Evolutionary conservation across 1,140 invertebrate genomes (phyloP), one percentile per base, ranked within the genome.

Genomic region (Muscidifurax raptorellus): DNA sequence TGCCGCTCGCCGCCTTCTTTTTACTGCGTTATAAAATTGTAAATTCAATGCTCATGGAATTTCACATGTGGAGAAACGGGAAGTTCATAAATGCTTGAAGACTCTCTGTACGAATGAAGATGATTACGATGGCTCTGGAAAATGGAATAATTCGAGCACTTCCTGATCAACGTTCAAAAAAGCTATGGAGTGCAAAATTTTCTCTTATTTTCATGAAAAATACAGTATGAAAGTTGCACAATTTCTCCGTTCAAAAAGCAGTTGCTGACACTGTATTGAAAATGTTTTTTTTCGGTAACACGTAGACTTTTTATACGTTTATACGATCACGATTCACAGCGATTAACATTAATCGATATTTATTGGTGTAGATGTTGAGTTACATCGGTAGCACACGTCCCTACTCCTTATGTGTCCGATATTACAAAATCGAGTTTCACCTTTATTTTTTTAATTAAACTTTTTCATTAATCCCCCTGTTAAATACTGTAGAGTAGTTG

Each of bases 401-500:
- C 47, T 83, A 30, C 25, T 78, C 72, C 28, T 86, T 15, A 75
- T 77, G 28, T 32, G 52, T 9, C 30, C 47, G 13, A 75, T 22
- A 47, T 79, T 80, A 77, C 52, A 77, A 81, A 81, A 85, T 36
- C 28, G 74, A 79, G n/a, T 67, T 79, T 66, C 30, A 27, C 79
- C 76, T 30, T 75, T 47, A 44, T 40, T n/a, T 74, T 71, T 83
- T 74, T 72, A 7, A 40, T 78, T 80, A 79, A 84, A 84, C 44
- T 44, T 72, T 81, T 75, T 81, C 36, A 36, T 80, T 67, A 88
- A 79, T 83, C 83, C 83, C 75, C 86, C 59, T 81, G 66, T 89
- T 90, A 90, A 91, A 91, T 91, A 91, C 90, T 91, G 90, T 88
- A 83, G 90, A 86, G 89, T 91, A 90, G 87, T 91, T 91, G 88